Percentiles rank a stretch among this genome's conserved stretches.
Conservation (phyloP, 2,797 vertebrate species). For the Silurus lanzhouensis region DNA sequence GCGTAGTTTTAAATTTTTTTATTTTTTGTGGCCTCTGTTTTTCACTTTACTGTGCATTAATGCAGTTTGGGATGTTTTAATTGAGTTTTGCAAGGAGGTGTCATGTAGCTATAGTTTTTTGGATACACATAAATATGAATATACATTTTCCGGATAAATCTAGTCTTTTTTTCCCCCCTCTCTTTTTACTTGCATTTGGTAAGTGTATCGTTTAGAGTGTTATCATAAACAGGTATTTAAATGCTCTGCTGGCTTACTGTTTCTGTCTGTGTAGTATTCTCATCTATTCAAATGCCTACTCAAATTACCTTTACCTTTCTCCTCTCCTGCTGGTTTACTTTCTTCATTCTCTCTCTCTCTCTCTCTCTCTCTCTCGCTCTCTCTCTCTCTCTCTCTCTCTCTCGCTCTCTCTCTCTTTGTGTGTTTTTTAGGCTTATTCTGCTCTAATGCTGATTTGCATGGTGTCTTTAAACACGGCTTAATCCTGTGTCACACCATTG, state of each 20-base stretch:
- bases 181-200: neutral
- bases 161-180: neutral
- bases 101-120: neutral
- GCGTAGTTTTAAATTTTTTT: too few relatives aligned
- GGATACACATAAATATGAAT: too few relatives aligned
- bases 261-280: neutral
- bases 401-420: slow-evolving; percentile 22
- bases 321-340: neutral
- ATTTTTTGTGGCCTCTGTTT: neutral
- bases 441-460: slow-evolving; percentile 75
- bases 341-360: neutral
- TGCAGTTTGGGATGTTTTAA: neutral
- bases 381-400: slow-evolving; percentile 36
- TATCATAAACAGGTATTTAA: neutral
- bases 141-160: neutral
- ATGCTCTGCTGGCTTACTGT: neutral
- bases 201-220: neutral
- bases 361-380: neutral
- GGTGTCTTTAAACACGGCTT: slow-evolving; percentile 73
- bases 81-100: neutral
- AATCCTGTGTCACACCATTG: slow-evolving; percentile 74
- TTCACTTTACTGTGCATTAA: neutral
- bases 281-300: neutral
- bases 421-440: slow-evolving; percentile 57
- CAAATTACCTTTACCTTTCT: neutral